Conservation (phyloP, 2,888 invertebrate species). For the Lamellibrachia satsuma region DNA sequence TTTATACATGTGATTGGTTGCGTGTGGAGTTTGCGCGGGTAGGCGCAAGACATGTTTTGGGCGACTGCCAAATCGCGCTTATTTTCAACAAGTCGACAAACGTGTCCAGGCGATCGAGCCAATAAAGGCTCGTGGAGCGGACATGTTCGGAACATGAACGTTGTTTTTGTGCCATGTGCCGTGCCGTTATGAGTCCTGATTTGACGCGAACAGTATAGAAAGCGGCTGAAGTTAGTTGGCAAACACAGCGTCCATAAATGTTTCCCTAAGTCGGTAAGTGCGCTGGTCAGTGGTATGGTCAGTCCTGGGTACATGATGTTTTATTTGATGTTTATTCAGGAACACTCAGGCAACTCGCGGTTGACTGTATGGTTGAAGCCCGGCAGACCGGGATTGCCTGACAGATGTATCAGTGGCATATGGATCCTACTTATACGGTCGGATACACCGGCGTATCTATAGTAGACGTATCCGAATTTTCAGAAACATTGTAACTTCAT, state of each 20-base stretch:
- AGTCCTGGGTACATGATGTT: neutral
- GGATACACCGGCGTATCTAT: neutral
- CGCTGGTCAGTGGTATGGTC: neutral
- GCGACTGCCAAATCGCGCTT: constrained; percentile 17
- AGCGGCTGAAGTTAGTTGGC: neutral
- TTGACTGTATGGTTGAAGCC: neutral
- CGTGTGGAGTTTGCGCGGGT: neutral
- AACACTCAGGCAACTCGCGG: neutral
- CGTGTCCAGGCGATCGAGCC: neutral
- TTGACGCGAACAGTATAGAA: neutral
- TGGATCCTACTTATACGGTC: neutral
- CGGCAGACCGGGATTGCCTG: neutral
- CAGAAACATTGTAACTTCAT: neutral
- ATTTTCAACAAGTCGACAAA: constrained; percentile 10
- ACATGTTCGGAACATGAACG: neutral
- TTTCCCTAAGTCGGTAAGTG: constrained; percentile 1
- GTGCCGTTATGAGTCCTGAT: constrained; percentile 4
- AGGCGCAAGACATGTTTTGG: neutral
- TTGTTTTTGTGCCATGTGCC: constrained; percentile 1
- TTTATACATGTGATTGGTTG: neutral
- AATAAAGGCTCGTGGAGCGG: neutral
- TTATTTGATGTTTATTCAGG: neutral
- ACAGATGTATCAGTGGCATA: neutral
- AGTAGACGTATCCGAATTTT: neutral
- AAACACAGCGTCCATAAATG: neutral